Base-by-base conservation (phyloP, 2,888 invertebrate species). In the Xanthostigma xanthostigma region DNA sequence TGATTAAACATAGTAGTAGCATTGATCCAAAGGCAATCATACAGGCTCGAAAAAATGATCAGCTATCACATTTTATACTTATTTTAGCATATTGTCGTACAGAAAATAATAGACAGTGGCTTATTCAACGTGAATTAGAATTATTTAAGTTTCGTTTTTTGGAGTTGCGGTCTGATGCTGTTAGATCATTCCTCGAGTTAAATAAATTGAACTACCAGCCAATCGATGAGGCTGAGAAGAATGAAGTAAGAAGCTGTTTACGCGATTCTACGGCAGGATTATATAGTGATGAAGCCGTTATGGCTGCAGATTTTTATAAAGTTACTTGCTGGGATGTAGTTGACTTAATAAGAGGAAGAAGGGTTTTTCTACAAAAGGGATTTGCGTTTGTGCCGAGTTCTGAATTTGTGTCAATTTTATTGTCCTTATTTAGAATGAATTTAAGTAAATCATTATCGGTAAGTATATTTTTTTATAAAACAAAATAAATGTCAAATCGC, bases 61-160 rank as follows among this genome's bases (percentile, higher is more conserved):
- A 89, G 59, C 76, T 95, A 45, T 91, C 96, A 1, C 97, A 98
- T 65, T 96, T 87, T 64, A 88, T 96, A 57, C 71, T 97, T 3
- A 75, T 95, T 49, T 67, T 98, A 49, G 92, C 92, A 0, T 96
- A 91, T 66, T 95, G 93, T 62, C 76, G 86, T 59, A 82, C 84
- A 17, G 86, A 88, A 55, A 93, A 95, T 49, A 70, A 91, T 37
- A 73, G 86, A 36, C 76, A 74, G 50, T 97, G 97, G 96, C 93
- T 94, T 62, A 70, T 94, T 11, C 70, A 78, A 14, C 79, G 89
- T 55, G 98, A 98, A 71, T 66, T 87, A 51, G 96, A 97, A 60
- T 71, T 95, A 48, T 95, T 98, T 60, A 81, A 81, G 61, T 78
- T 84, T 62, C 77, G 84, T 59, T 87, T 89, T 63, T 66, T 72